phyloP scores from a whole-genome alignment of 2,888 invertebrate genomes.

The Tetragonisca angustula region DNA sequence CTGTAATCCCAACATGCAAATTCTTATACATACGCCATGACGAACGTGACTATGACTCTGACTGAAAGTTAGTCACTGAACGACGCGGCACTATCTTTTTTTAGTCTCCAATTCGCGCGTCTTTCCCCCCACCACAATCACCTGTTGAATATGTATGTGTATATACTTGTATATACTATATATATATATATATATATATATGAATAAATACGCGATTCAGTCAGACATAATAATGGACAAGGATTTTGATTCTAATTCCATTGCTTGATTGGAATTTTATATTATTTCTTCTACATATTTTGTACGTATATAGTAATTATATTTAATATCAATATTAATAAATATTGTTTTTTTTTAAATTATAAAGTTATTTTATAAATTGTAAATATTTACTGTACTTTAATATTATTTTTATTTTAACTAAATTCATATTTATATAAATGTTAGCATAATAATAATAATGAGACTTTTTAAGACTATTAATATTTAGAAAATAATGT shows the following conservation, averaged over 20 bases:
- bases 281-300: background rate
- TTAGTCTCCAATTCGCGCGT: conserved; percentile 43
- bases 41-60: conserved; percentile 20
- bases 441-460: background rate
- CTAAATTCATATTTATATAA: background rate
- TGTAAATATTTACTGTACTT: background rate
- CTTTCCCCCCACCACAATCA: conserved; percentile 50
- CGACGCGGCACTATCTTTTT: conserved; percentile 32
- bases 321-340: background rate
- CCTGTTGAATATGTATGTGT: conserved; percentile 52
- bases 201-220: background rate
- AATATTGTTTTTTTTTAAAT: background rate
- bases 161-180: background rate
- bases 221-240: background rate
- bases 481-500: background rate
- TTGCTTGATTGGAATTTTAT: background rate
- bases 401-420: background rate
- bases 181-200: too few relatives aligned
- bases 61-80: conserved; percentile 36
- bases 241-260: background rate
- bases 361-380: background rate
- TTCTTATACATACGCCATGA: conserved; percentile 2
- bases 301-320: background rate
- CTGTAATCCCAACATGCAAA: background rate
- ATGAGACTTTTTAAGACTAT: background rate